Base-by-base conservation (phyloP, 1,140 invertebrate genomes). In the Bombus affinis region DNA sequence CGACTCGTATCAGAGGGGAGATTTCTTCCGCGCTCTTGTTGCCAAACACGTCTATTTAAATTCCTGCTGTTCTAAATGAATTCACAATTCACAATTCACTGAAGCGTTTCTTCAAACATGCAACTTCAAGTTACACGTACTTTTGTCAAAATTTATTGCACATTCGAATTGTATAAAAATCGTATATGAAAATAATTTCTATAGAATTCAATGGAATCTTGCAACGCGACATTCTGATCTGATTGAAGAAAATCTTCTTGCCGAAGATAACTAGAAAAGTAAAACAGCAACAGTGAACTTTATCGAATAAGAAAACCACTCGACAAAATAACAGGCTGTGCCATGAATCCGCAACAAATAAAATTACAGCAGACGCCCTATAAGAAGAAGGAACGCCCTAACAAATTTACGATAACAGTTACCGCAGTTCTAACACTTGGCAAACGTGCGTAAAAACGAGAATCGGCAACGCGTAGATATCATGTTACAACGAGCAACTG, bases 371-470 rank as follows among this genome's bases (percentile, higher is more conserved):
- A 42, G 5, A 18, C 32, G n/a, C 28, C 1, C 25, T 8, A 22
- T 3, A 32, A 65, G 15, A n/a, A n/a, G 28, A 6, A 32, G 37
- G 12, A 37, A 59, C 15, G n/a, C 25, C 53, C 25, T 22, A 42
- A 53, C 25, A 65, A 77, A 65, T 77, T 77, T 42, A 77, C 75
- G 75, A 28, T 25, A 77, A 77, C 57, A 78, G 37, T 42, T 42
- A 42, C 9, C 10, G 15, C 28, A 28, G 42, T 76, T 37, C 28
- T 28, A 47, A 44, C 68, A 42, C 44, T 88, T 73, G 71, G 74
- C 81, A 82, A 81, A 83, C 89, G 85, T 88, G 68, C 74, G 89
- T 66, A 82, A 37, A 66, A 83, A 87, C 62, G 57, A 42, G 53
- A 73, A 65, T 53, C 80, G 59, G 42, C 65, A 76, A 79, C 78